Evolutionary conservation across 2,888 invertebrate genomes (phyloP).

Genomic region (Antheraea yamamai): DNA sequence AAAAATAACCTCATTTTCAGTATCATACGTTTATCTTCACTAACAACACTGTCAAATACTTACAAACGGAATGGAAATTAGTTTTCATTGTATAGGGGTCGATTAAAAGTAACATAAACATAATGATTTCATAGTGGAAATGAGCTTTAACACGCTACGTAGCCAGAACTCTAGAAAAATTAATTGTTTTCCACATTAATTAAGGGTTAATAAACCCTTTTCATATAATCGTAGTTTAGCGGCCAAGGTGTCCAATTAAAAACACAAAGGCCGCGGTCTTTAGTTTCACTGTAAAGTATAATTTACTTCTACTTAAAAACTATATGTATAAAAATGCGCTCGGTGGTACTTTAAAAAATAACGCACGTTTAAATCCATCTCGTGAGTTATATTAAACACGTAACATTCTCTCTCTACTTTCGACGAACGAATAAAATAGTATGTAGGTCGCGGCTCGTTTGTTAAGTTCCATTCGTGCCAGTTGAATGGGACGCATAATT

Average conservation of each 20-base stretch:
- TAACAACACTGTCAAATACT: no score
- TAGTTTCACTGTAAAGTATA: background rate
- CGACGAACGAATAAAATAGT: slow-evolving; percentile 38
- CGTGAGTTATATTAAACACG: slow-evolving; percentile 26
- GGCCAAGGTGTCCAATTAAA: background rate
- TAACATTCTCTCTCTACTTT: slow-evolving; percentile 27
- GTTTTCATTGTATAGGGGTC: background rate
- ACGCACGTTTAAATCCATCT: background rate
- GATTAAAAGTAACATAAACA: background rate
- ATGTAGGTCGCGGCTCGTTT: slow-evolving; percentile 37
- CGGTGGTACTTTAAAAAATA: background rate
- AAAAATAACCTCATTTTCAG: background rate
- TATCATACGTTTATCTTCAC: no score
- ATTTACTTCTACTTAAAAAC: background rate
- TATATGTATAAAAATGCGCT: background rate
- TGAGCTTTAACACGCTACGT: background rate
- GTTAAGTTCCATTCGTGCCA: slow-evolving; percentile 39
- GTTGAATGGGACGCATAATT: slow-evolving; percentile 60
- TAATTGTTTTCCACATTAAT: background rate
- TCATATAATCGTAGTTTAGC: background rate
- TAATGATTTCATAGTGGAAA: background rate
- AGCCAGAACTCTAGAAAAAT: background rate
- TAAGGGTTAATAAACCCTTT: background rate
- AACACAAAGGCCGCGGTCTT: background rate
- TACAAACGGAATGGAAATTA: background rate